Base-by-base conservation (phyloP, 2,113 vertebrate species). In the Onychostoma macrolepis region DNA sequence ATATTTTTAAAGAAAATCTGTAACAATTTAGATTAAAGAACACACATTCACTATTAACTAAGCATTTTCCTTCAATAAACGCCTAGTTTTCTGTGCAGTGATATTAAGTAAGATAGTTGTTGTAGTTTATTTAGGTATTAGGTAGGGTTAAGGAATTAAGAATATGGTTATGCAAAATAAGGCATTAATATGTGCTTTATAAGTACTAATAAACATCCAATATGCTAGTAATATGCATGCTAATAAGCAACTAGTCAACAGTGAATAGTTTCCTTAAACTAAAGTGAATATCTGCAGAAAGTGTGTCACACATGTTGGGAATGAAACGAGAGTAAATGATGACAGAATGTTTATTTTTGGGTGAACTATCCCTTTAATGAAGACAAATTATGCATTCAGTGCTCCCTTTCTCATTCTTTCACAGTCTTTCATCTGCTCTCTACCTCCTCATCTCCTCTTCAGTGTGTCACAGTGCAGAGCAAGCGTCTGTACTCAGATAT, bases 381-480 rank as follows among this genome's bases (percentile, higher is more conserved):
- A 24, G 36, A 43, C 3, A 76, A 26, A 48, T 72, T 41, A 76
- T 76, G 74, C 74, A 76, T 76, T 26, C 24, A 28, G 24, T 48
- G 74, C 41, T 48, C 38, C 4, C 38, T 75, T 71, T 71, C 72
- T 75, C 41, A 67, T 74, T 74, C 36, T 43, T n/a, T n/a, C 8
- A 24, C 41, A 3, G 30, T 24, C 77, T 80, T 80, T 80, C 6
- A 74, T 74, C 71, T 69, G 65, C 30, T 19, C 30, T 19, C 63
- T 38, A 9, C n/a, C 75, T 76, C 26, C 38, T 75, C 1, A 50
- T 77, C 45, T 33, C 17, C 74, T 87, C 67, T 43, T 28, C 45
- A 13, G 48, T 17, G 28, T 48, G 50, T 43, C 5, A 11, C 36
- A 41, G 24, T 15, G 78, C 41, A 80, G 67, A 88, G 90, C 87